Evolutionary conservation across 2,888 invertebrate genomes (phyloP).

Genomic region (Tineola bisselliella): DNA sequence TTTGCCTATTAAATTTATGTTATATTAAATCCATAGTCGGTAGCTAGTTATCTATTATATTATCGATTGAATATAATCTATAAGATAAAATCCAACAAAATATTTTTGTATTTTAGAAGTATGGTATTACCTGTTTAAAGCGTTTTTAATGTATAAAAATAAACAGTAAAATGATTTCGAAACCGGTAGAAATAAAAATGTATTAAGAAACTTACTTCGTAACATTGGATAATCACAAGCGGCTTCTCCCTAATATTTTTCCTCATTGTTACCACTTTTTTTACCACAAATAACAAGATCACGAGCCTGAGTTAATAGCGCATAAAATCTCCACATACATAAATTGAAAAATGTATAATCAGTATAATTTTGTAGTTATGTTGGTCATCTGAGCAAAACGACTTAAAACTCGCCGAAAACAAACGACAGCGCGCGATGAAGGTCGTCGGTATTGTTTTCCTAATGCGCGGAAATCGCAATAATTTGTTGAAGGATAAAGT

Average conservation of each 20-base stretch:
- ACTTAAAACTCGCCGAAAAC: slow-evolving; percentile 15
- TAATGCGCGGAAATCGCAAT: slow-evolving; percentile 34
- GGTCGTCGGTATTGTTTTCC: slow-evolving; percentile 45
- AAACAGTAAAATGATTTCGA: too few relatives aligned
- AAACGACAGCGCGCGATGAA: slow-evolving; percentile 34
- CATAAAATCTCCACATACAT: slow-evolving; percentile 17
- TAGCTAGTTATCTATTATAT: slow-evolving; percentile 1
- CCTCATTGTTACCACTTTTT: slow-evolving; percentile 33
- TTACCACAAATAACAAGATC: slow-evolving; percentile 11
- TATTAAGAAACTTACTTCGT: slow-evolving; percentile 61
- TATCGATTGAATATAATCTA: background rate
- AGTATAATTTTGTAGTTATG: slow-evolving; percentile 5
- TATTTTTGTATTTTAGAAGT: background rate
- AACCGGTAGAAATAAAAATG: too few relatives aligned
- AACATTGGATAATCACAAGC: slow-evolving; percentile 68
- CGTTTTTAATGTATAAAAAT: too few relatives aligned
- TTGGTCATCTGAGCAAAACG: background rate
- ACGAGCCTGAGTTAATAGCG: slow-evolving; percentile 18
- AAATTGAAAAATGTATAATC: background rate
- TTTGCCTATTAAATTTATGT: too few relatives aligned
- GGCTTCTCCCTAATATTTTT: slow-evolving; percentile 49
- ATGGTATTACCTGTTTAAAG: too few relatives aligned
- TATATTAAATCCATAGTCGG: background rate
- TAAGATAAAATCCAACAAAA: background rate
- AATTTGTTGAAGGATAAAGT: background rate